Evolutionary conservation across 2,888 invertebrate genomes (phyloP).

Genomic region (Taphrorychus bicolor): DNA sequence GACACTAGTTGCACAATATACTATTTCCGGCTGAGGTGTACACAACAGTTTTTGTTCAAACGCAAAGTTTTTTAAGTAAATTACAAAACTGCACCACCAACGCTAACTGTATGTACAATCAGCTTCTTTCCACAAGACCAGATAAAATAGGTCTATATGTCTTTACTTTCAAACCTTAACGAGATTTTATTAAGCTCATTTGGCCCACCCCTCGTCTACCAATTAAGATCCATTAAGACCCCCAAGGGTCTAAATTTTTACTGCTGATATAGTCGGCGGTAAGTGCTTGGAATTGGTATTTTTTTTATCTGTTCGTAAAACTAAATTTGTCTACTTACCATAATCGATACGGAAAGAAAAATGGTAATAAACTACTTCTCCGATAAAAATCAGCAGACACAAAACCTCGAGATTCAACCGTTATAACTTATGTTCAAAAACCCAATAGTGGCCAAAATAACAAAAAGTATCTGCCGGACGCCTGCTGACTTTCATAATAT

Average conservation of each 20-base stretch:
- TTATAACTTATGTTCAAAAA: slow-evolving; percentile 36
- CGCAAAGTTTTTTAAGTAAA: no score
- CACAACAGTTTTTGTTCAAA: no score
- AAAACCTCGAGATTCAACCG: slow-evolving; percentile 27
- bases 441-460: slow-evolving; percentile 39
- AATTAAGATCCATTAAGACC: slow-evolving; percentile 32
- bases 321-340: background rate
- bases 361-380: no score
- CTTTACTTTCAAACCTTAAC: slow-evolving; percentile 28
- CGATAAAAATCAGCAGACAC: background rate
- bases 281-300: background rate
- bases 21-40: no score
- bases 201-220: slow-evolving; percentile 35
- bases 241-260: slow-evolving; percentile 35
- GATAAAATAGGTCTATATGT: background rate
- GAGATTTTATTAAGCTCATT: slow-evolving; percentile 35
- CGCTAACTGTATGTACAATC: no score
- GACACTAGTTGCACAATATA: no score
- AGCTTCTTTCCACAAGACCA: no score
- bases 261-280: slow-evolving; percentile 21
- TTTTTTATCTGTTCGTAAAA: background rate
- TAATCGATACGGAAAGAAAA: no score
- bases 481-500: slow-evolving; percentile 35
- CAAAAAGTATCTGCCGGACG: slow-evolving; percentile 34
- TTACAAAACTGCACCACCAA: no score